Conservation (phyloP, 2,113 vertebrate genomes). For the Chlamydotis undulata region DNA sequence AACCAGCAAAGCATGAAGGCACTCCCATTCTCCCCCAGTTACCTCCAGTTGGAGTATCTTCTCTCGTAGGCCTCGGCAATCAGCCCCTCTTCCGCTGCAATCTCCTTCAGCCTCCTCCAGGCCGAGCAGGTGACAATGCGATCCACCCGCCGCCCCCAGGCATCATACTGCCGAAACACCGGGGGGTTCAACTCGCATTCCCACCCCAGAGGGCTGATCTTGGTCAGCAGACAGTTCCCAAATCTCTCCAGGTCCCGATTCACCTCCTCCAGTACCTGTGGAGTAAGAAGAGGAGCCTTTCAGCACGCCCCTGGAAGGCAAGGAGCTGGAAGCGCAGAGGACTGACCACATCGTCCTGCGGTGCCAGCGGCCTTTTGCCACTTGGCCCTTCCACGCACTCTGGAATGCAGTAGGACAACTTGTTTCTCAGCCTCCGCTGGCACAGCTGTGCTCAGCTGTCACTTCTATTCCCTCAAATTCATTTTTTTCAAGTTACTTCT, state of each 20-base stretch:
- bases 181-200: constrained; percentile 82
- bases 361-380: not conserved
- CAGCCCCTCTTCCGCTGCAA: constrained; percentile 80
- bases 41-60: constrained; percentile 80
- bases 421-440: not conserved
- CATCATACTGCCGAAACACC: constrained; percentile 71
- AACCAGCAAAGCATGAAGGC: not conserved
- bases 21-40: not conserved
- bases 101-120: constrained; percentile 82
- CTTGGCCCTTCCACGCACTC: not conserved
- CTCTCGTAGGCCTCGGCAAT: constrained; percentile 81
- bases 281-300: not conserved
- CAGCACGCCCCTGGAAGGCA: not conserved
- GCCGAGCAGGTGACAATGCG: constrained; percentile 77
- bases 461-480: not conserved
- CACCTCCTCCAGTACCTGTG: constrained; percentile 60
- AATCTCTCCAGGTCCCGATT: constrained; percentile 75
- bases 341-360: not conserved
- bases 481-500: not conserved
- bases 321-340: not conserved
- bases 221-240: constrained; percentile 70
- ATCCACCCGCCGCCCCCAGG: constrained; percentile 78
- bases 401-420: not conserved
- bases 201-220: constrained; percentile 74
- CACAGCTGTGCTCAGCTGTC: not conserved